Evolutionary conservation across 2,797 vertebrate species (phyloP), one percentile per base, ranked within the genome.

Genomic region (Gastrophryne carolinensis): DNA sequence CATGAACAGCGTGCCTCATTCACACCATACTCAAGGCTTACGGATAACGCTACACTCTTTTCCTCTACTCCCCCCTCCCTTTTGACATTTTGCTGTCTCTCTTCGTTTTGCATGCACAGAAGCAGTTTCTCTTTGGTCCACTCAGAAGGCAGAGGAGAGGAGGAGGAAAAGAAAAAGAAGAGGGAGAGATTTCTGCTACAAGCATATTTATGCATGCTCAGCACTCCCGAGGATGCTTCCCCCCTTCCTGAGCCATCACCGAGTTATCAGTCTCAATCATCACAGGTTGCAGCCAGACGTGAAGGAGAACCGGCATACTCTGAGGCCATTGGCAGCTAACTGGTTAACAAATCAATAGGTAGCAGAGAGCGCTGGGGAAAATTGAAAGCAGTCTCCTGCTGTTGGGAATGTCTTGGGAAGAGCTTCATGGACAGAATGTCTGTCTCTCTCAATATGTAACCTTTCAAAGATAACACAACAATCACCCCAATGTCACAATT

Each of bases 141-240:
- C 80, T 69, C 77, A 37, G 81, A 70, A 80, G 72, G 63, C 54
- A 64, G 49, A 72, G 75, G 37, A 27, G 71, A 37, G 32, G 47
- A 54, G 57, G 71, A 26, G 44, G 13, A 47, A 49, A 27, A 49
- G 26, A 44, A 6, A 41, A 1, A n/a, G 37, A n/a, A 7, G 15
- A n/a, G 58, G 47, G 11, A 30, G 67, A 75, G 17, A 73, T 50
- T 71, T 53, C 75, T 73, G 57, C 76, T 74, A 47, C 78, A 73
- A 72, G n/a, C 80, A 80, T 78, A 79, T 76, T 80, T 81, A 82
- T 82, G 81, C 81, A 79, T 80, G 81, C 81, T 82, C 81, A 82
- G 81, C 81, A 82, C 78, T 81, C 21, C 54, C 75, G 27, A 24
- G 65, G 54, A 68, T 64, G 11, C 75, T 44, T 34, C 60, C 74